phyloP scores from a whole-genome alignment of 2,888 invertebrate species.

The Ypsolopha sequella region DNA sequence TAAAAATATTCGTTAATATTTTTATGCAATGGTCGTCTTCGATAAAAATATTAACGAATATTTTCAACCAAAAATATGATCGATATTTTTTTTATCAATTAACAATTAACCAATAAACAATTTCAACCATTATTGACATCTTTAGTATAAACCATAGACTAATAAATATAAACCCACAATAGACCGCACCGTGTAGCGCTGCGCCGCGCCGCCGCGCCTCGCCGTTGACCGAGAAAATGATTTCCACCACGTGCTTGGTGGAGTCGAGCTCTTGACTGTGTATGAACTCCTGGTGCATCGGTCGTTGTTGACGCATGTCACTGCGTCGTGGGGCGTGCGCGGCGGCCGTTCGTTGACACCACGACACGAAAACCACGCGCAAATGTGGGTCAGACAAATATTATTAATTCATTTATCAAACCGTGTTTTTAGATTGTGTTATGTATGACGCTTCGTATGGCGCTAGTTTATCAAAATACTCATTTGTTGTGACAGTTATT shows the following conservation, averaged over 20 bases:
- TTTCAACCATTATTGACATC: too few species aligned
- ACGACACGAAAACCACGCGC: conserved; percentile 7
- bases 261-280: not conserved
- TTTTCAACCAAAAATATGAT: too few species aligned
- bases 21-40: too few species aligned
- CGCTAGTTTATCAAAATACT: too few species aligned
- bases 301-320: conserved; percentile 65
- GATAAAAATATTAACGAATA: too few species aligned
- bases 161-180: not conserved
- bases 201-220: not conserved
- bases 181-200: too few species aligned
- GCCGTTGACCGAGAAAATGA: not conserved
- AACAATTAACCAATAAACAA: too few species aligned
- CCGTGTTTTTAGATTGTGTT: not conserved
- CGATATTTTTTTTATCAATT: too few species aligned
- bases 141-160: too few species aligned
- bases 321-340: conserved; percentile 58
- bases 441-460: not conserved
- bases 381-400: conserved; percentile 13
- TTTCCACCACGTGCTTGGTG: not conserved
- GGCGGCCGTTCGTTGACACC: conserved; percentile 13
- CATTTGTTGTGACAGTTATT: too few species aligned
- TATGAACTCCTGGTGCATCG: conserved; percentile 45
- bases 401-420: not conserved
- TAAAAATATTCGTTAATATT: too few species aligned